Evolutionary conservation across 1,140 invertebrate genomes (phyloP), one percentile per base, ranked within the genome.

Genomic region (Formica selysi): DNA sequence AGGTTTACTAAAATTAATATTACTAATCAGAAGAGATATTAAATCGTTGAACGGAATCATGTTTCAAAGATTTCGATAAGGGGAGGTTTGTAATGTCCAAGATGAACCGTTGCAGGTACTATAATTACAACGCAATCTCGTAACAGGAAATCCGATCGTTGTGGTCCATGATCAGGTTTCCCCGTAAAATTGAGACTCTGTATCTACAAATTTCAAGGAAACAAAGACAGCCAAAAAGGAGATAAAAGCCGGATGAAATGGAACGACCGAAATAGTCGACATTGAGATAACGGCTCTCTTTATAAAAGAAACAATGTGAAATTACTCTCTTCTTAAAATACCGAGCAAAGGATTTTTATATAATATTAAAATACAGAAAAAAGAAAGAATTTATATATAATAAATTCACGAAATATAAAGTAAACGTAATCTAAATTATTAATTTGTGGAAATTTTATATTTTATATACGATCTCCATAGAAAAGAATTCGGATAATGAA

Each of bases 51-150:
- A 44, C 41, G 2, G 57, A 7, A 61, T 81, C 19, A 16, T 7
- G 13, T 67, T 81, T 29, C 44, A 13, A 44, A 7, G 13, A 2
- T 16, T 13, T 83, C 13, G 68, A 32, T 32, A 22, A 81, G 3
- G 2, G 2, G n/a, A 80, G 32, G 32, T 19, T 26, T 68, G 48
- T 41, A 22, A 67, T 41, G 19, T 71, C 4, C 16, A 26, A 44
- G 22, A 59, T 8, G 6, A 22, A n/a, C 16, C 48, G 8, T 13
- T 48, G 10, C 57, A 64, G 36, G 38, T 44, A 61, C 29, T 38
- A 36, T 85, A 85, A 85, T 85, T 85, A 78, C 57, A 8, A 48
- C 22, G 10, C 71, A 64, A 62, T 65, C 26, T 16, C 2, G 29
- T 38, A 74, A 84, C 41, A 13, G 5, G 73, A 32, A 85, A 78